Evolutionary conservation across 2,113 vertebrate species (phyloP).

Genomic region (Anoura caudifer): DNA sequence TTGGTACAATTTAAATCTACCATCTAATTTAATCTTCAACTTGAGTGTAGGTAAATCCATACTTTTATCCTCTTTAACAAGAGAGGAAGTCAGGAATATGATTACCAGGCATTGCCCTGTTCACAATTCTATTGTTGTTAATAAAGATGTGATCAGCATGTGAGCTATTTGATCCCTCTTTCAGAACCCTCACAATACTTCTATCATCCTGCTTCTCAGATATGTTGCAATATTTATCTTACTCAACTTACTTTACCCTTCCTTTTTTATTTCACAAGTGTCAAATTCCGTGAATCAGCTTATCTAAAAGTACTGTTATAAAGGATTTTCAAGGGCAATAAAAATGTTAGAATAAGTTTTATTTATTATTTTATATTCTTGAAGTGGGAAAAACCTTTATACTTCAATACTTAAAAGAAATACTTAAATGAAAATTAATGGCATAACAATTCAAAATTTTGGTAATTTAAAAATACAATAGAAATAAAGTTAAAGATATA

Average conservation of each 20-base stretch:
- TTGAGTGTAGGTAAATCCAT: neutral
- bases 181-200: neutral
- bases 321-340: neutral
- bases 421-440: neutral
- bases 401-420: neutral
- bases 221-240: constrained; percentile 39
- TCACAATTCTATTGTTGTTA: neutral
- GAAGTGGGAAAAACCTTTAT: neutral
- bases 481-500: neutral
- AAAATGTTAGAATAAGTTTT: neutral
- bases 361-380: neutral
- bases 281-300: neutral
- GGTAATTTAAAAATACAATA: neutral
- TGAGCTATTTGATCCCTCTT: neutral
- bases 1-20: neutral
- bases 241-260: constrained; percentile 20
- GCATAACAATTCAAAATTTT: neutral
- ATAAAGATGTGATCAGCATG: neutral
- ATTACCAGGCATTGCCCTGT: neutral
- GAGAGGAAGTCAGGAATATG: neutral
- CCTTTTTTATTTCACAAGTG: constrained; percentile 40
- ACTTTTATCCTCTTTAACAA: neutral
- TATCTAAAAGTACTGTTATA: neutral
- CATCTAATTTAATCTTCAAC: neutral
- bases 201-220: neutral